Evolutionary conservation across 2,113 vertebrate species (phyloP), one percentile per base, ranked within the genome.

Genomic region (Phrynosoma platyrhinos): DNA sequence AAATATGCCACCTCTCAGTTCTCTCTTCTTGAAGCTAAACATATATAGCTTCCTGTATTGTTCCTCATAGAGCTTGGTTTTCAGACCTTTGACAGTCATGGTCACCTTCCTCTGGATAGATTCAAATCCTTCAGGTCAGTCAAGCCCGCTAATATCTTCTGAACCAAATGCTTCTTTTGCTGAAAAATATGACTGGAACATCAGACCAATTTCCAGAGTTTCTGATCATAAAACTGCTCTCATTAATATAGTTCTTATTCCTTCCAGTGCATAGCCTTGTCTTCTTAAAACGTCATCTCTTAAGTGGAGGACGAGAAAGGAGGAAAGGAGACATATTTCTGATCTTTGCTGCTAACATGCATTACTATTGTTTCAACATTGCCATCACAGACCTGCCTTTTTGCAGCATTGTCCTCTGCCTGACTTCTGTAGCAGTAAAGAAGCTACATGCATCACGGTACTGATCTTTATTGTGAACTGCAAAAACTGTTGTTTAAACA

Each of bases 121-220:
- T 58, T 92, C 36, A 79, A 86, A 1, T 36, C 68, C 82, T 94
- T 88, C 91, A 87, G 66, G 87, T 90, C 90, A 94, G 91, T 83
- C 79, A 90, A 62, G 47, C 53, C 55, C 32, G 52, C 88, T 72
- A 77, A 25, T 85, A 83, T 79, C 64, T 87, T 85, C 66, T 25
- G 62, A 23, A 90, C 76, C 69, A 71, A 82, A 79, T 94, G 89
- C 75, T 32, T 74, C 91, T 87, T 91, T 93, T 94, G 86, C 79
- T 91, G 58, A 89, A 90, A 92, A 69, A 71, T 79, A 69, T 52
- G 80, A 87, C 66, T 85, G 76, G 12, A 88, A 82, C 47, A 92
- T 68, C 40, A 53, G 81, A 91, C 69, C 75, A 90, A 81, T 90
- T 89, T 88, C 81, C 84, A 77, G 77, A 64, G 86, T 75, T 90